phyloP scores from a whole-genome alignment of 2,113 vertebrate genomes.

The Hepsetus odoe region DNA sequence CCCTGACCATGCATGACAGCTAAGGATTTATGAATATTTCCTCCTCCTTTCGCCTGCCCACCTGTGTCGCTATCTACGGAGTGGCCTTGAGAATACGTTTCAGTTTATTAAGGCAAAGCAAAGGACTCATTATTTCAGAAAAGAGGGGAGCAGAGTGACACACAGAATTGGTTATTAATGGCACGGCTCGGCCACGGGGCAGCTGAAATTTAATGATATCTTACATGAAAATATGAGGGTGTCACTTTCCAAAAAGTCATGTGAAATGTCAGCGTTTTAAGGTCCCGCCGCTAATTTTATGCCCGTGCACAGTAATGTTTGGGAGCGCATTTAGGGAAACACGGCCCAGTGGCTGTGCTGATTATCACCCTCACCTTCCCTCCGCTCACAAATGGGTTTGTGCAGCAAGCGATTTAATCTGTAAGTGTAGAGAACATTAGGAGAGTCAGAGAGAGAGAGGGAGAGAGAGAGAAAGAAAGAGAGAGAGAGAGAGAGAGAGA shows the following conservation, averaged over 20 bases:
- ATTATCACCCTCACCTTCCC: slow-evolving; percentile 99
- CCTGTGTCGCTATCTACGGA: slow-evolving; percentile 82
- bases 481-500: slow-evolving; percentile 42
- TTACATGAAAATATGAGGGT: slow-evolving; percentile 99
- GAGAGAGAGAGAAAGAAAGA: slow-evolving; percentile 80
- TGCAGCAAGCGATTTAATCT: slow-evolving; percentile 99
- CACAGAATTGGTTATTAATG: slow-evolving; percentile 99
- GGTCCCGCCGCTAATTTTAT: slow-evolving; percentile 99
- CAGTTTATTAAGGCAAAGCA: slow-evolving; percentile 99
- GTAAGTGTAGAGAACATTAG: slow-evolving; percentile 99
- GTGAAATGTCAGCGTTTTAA: slow-evolving; percentile 99
- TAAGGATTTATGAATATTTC: slow-evolving; percentile 99
- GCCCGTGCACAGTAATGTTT: slow-evolving; percentile 99
- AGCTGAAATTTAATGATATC: slow-evolving; percentile 99
- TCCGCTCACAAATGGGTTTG: slow-evolving; percentile 99
- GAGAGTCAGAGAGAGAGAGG: slow-evolving; percentile 67
- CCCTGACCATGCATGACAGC: slow-evolving; percentile 91
- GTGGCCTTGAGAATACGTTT: slow-evolving; percentile 99
- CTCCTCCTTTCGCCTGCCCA: slow-evolving; percentile 72
- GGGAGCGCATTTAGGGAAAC: slow-evolving; percentile 99
- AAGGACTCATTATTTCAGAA: slow-evolving; percentile 99
- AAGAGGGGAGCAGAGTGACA: slow-evolving; percentile 94
- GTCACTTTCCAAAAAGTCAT: slow-evolving; percentile 99
- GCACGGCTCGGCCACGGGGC: slow-evolving; percentile 99
- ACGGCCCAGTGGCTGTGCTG: slow-evolving; percentile 99